Evolutionary conservation across 2,797 vertebrate species (phyloP).

Genomic region (Nyctalus aviator): DNA sequence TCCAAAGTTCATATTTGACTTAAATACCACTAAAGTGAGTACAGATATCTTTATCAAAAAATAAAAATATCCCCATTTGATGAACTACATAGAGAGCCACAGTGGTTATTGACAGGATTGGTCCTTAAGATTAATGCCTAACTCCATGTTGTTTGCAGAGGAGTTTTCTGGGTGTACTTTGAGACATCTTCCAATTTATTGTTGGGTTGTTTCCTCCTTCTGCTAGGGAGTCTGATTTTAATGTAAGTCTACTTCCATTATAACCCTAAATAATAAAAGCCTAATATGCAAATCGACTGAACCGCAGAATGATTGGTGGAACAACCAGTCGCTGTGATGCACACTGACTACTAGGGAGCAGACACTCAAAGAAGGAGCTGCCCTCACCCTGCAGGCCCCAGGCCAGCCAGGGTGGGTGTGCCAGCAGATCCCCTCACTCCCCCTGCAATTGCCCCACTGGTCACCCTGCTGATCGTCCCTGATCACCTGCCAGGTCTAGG

Average conservation of each 20-base stretch:
- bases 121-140: background rate
- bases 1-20: constrained; percentile 14
- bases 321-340: too few relatives aligned
- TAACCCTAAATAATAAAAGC: background rate
- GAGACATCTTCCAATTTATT: background rate
- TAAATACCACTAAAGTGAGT: constrained; percentile 33
- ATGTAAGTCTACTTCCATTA: background rate
- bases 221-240: background rate
- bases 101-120: background rate
- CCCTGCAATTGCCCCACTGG: too few relatives aligned
- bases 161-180: background rate
- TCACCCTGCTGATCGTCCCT: too few relatives aligned
- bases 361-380: too few relatives aligned
- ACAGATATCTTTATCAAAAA: constrained; percentile 42
- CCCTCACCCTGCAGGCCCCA: too few relatives aligned
- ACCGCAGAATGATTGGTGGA: too few relatives aligned
- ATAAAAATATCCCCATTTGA: background rate
- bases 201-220: background rate
- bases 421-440: too few relatives aligned
- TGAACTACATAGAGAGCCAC: background rate
- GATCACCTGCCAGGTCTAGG: too few relatives aligned
- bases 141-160: background rate
- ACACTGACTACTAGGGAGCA: too few relatives aligned
- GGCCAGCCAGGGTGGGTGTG: too few relatives aligned
- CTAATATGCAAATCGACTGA: too few relatives aligned